Evolutionary conservation across 2,797 vertebrate genomes (phyloP), one percentile per base, ranked within the genome.

Genomic region (Threskiornis aethiopicus): DNA sequence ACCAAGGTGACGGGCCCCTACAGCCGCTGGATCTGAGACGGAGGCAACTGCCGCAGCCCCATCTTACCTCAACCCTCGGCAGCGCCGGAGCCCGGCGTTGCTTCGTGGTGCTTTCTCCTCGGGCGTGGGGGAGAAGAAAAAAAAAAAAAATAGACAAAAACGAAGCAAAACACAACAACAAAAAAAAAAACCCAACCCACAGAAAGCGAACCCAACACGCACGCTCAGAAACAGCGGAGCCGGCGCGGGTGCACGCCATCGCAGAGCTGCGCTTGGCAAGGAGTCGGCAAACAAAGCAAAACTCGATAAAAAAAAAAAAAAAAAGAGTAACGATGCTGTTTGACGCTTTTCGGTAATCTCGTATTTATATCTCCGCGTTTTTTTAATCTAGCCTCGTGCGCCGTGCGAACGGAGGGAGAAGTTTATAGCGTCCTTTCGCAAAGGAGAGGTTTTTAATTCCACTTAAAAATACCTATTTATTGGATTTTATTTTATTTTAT

Each of bases 1-100:
- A 99, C 99, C 89, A 99, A 99, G 98, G 99, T 99, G 98, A 99
- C 99, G 25, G 99, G 99, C 93, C 99, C 99, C 94, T 99, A 99
- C 98, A 99, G 99, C 98, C 98, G 99, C 98, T 99, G 99, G 97
- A 99, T 99, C 97, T 99, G 98, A 99, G 95, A 97, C 64, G 41
- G 66, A 80, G 89, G 96, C 41, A 21, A 97, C 85, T 54, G 39
- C 70, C 54, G 19, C 67, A 81, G 97, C 97, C 96, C 59, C 95
- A 96, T 98, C 98, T 99, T 99, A 99, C 99, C 99, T 99, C 99
- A 99, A 99, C 85, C 98, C 98, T 99, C 99, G 65, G 98, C 98
- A 98, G 99, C 99, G 98, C 99, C 97, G 89, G 97, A 96, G 96
- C 97, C 88, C 72, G 97, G 98, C 95, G 98, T 98, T 98, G 98